Percentiles rank a stretch among this genome's conserved stretches.
phyloP scores from a whole-genome alignment of 2,888 invertebrate genomes.

The Gortyna flavago region DNA sequence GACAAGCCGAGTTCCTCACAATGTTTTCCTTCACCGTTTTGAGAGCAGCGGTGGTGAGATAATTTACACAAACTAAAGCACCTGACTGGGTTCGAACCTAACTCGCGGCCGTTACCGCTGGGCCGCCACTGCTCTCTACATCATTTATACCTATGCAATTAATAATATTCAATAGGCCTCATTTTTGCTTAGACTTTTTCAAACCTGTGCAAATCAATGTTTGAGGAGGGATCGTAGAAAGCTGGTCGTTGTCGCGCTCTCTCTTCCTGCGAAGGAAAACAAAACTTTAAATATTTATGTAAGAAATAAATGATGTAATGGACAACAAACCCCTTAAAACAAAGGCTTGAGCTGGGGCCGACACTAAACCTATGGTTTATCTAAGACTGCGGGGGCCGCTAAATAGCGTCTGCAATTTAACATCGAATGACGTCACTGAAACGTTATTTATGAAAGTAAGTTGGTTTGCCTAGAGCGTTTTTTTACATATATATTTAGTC shows the following conservation, averaged over 20 bases:
- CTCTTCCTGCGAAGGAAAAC: not conserved
- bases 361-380: not conserved
- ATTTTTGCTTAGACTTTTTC: not conserved
- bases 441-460: not conserved
- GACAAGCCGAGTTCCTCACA: too few species aligned
- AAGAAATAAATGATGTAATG: not conserved
- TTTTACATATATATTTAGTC: not conserved
- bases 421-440: not conserved
- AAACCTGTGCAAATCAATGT: not conserved
- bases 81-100: too few species aligned
- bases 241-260: too few species aligned
- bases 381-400: not conserved
- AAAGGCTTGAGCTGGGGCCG: not conserved
- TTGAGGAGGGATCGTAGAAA: not conserved
- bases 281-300: not conserved
- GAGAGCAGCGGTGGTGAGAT: too few species aligned
- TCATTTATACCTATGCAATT: not conserved
- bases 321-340: not conserved
- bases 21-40: too few species aligned
- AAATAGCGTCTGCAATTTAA: not conserved
- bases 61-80: too few species aligned
- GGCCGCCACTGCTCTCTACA: not conserved
- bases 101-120: too few species aligned
- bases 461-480: too few species aligned
- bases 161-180: not conserved